Percentiles rank a stretch among this genome's conserved stretches.
Evolutionary conservation across 2,113 vertebrate genomes (phyloP).

Genomic region (Mystacornis crossleyi): DNA sequence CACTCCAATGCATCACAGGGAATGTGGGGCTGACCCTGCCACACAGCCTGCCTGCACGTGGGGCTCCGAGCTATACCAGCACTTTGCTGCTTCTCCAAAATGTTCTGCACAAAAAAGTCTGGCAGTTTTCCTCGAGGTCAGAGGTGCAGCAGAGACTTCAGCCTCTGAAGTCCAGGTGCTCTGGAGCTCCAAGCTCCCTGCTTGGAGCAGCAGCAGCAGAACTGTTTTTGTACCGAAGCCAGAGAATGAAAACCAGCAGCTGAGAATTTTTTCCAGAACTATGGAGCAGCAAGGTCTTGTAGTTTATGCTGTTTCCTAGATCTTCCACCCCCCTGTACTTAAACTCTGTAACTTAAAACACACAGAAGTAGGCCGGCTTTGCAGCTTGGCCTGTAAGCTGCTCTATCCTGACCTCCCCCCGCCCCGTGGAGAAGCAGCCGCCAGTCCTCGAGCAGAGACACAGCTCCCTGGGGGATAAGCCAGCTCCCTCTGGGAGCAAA

Average conservation of each 20-base stretch:
- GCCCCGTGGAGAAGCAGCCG: accelerated
- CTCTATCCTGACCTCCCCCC: accelerated
- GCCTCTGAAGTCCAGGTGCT: background rate
- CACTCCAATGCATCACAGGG: accelerated
- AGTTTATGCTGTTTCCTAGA: background rate
- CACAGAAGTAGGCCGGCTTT: background rate
- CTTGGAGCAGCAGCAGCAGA: background rate
- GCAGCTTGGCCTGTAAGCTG: background rate
- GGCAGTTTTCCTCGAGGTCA: background rate
- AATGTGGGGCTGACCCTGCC: accelerated
- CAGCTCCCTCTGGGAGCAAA: background rate
- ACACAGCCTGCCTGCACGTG: accelerated
- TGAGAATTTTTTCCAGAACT: background rate
- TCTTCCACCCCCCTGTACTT: background rate
- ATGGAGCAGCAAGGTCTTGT: background rate
- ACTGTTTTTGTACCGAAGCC: background rate
- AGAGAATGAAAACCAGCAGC: background rate
- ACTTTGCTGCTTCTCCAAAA: background rate
- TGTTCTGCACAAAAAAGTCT: accelerated
- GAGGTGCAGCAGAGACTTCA: background rate
- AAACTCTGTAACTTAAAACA: background rate
- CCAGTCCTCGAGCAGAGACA: background rate
- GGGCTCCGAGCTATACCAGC: accelerated
- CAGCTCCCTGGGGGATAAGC: background rate
- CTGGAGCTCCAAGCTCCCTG: background rate